These are phyloP conservation scores for Aradophagus sp. DNA, from an alignment of 1,140 invertebrate species.

Conservation along the genomic window DNA sequence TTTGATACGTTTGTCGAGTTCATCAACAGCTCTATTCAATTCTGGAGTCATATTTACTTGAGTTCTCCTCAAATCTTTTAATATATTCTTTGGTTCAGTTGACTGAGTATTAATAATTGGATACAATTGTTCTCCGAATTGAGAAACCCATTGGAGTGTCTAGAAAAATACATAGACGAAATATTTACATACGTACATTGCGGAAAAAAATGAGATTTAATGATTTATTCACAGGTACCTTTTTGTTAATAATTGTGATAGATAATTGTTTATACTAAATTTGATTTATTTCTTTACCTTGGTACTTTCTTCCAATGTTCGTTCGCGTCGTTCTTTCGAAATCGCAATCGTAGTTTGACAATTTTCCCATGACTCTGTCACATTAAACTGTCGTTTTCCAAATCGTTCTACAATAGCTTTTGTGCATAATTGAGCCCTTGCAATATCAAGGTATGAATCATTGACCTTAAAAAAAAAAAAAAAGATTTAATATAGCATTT, in stretches of 20 bases:
- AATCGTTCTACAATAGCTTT: conserved; percentile 83
- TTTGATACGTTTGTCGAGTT: conserved; percentile 82
- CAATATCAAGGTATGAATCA: conserved; percentile 84
- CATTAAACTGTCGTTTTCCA: conserved; percentile 79
- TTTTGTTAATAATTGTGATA: conserved; percentile 1
- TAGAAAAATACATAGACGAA: conserved; percentile 60
- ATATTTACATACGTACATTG: neutral
- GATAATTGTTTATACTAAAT: neutral
- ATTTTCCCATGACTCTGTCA: conserved; percentile 82
- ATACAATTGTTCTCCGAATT: conserved; percentile 84
- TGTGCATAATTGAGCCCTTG: conserved; percentile 81
- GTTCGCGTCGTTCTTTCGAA: conserved; percentile 81
- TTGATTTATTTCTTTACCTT: conserved; percentile 74
- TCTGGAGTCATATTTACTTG: conserved; percentile 78
- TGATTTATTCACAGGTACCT: no score
- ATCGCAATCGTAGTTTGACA: conserved; percentile 80
- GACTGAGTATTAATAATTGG: conserved; percentile 82
- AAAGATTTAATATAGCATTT: no score
- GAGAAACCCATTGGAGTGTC: conserved; percentile 85
- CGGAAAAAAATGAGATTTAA: no score
- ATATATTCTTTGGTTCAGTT: conserved; percentile 76
- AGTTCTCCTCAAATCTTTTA: conserved; percentile 78
- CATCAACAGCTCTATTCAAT: conserved; percentile 80
- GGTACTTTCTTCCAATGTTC: conserved; percentile 83
- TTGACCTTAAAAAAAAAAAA: conserved; percentile 77